These are phyloP conservation scores for Mamestra configurata DNA, from an alignment of 1,140 invertebrate genomes.

Conservation along the genomic window DNA sequence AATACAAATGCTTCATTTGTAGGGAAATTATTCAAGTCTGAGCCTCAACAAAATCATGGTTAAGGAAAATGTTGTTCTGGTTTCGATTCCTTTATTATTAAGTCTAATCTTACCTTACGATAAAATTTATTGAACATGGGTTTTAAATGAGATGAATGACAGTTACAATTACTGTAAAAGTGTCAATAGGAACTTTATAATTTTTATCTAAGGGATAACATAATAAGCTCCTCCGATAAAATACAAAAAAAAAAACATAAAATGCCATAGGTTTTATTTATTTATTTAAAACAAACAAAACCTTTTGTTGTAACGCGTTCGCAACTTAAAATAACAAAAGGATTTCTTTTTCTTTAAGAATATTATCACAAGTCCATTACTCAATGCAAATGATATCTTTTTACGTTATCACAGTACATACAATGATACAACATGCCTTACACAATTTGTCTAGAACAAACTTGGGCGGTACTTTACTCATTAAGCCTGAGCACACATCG, in stretches of 20 bases:
- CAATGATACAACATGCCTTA: slow-evolving; percentile 46
- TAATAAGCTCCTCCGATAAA: no score
- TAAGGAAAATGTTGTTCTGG: not conserved
- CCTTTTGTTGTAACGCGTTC: not conserved
- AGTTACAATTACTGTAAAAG: no score
- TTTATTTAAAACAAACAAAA: not conserved
- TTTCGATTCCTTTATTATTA: not conserved
- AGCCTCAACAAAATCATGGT: slow-evolving; percentile 12
- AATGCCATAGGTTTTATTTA: not conserved
- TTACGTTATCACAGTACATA: slow-evolving; percentile 53
- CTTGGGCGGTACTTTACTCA: slow-evolving; percentile 56
- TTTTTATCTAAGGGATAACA: no score
- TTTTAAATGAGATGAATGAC: no score
- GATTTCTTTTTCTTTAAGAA: not conserved
- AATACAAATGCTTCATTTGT: not conserved
- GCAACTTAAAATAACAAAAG: not conserved
- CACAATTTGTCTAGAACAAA: slow-evolving; percentile 58
- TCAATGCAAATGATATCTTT: slow-evolving; percentile 48
- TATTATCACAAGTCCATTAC: slow-evolving; percentile 36
- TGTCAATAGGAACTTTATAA: no score
- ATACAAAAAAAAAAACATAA: no score
- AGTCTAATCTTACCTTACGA: not conserved
- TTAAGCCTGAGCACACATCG: slow-evolving; percentile 58
- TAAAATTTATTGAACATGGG: no score
- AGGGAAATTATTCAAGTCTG: not conserved